Evolutionary conservation across 1,140 invertebrate species (phyloP).

Genomic region (Nephila pilipes): DNA sequence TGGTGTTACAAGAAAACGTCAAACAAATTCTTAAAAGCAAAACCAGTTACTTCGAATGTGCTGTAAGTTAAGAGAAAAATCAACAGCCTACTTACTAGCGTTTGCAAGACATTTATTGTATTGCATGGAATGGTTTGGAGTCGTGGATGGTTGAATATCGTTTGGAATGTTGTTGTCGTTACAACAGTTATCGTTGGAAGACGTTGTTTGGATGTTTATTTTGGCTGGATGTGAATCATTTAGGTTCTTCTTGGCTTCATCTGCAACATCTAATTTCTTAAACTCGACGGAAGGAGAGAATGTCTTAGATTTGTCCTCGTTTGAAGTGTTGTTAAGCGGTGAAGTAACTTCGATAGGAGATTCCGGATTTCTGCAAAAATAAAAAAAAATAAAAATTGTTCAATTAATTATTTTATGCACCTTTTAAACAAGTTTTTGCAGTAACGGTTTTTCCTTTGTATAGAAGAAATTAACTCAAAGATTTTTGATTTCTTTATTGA

Average conservation of each 20-base stretch:
- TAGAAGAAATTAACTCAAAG: too few species aligned
- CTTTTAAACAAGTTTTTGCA: too few species aligned
- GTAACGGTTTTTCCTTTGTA: too few species aligned
- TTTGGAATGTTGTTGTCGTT: neutral
- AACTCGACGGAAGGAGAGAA: conserved; percentile 73
- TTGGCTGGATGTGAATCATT: conserved; percentile 2
- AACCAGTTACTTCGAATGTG: too few species aligned
- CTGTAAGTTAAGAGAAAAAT: neutral
- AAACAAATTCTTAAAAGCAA: too few species aligned
- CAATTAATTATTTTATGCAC: too few species aligned
- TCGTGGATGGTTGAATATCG: neutral
- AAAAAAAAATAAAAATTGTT: neutral
- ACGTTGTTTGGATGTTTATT: neutral
- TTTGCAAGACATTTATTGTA: neutral
- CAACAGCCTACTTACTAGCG: neutral
- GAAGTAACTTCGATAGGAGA: conserved; percentile 23
- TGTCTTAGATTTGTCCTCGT: conserved; percentile 59
- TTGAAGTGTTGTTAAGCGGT: neutral
- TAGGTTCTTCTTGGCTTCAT: conserved; percentile 7
- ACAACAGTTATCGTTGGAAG: neutral
- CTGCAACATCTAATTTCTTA: conserved; percentile 60
- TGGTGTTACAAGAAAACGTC: too few species aligned
- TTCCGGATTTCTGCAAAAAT: conserved; percentile 11
- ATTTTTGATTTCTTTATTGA: too few species aligned
- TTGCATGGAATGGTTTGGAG: neutral